Evolutionary conservation across 1,140 invertebrate genomes (phyloP), one percentile per base, ranked within the genome.

Genomic region (Plectrocnemia conspersa): DNA sequence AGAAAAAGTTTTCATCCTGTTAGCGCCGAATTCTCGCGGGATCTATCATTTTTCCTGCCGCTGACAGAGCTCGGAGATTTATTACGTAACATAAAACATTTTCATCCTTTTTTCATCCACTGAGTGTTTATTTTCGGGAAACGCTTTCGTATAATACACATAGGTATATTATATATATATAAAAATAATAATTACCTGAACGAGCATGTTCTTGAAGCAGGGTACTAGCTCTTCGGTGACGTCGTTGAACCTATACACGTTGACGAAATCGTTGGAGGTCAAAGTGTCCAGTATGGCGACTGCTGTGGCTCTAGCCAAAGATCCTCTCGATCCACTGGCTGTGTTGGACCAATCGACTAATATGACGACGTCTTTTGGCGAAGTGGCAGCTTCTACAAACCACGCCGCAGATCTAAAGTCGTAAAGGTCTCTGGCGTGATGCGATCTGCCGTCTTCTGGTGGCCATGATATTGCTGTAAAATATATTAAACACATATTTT

Each of bases 301-400:
- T 3, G 89, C 85, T 0, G 94, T 93, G 6, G 86, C 84, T 66
- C 86, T 85, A 0, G 92, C 91, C 45, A 99, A 82, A 58, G 88
- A 83, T 56, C 86, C 82, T 50, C 88, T 80, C 40, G 88, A 82
- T 0, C 92, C 93, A 16, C 87, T 88, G 78, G 95, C 91, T 41
- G 93, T 90, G 19, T 91, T 91, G 9, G 88, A 87, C 16, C 79
- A 81, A 66, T 99, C 97, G 7, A 99, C 68, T 15, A 99, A 75
- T 57, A 99, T 95, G 41, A 95, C 78, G 65, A 99, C 78, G 70
- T 99, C 96, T 71, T 98, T 99, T 0, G 96, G 91, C 52, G 91
- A 95, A 0, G 93, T 95, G 1, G 96, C 93, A 0, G 93, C 94
- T 61, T 93, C 85, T 4, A 98, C 88, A 70, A 98, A 99, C 92